Evolutionary conservation across 2,888 invertebrate genomes (phyloP).

Genomic region (Volucella inanis): DNA sequence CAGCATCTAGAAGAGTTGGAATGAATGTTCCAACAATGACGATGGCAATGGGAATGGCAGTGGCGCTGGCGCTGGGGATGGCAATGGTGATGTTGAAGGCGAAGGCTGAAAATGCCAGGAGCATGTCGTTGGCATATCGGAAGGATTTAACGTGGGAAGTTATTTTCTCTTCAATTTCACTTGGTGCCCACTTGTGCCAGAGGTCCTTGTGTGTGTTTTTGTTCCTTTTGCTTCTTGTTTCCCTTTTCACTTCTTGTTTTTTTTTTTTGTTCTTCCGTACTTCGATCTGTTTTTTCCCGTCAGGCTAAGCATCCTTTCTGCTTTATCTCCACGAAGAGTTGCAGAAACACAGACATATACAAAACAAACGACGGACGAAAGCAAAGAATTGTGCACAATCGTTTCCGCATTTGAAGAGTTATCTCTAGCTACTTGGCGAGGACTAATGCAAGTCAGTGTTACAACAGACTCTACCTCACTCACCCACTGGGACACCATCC

Average conservation of each 20-base stretch:
- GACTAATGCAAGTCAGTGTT: conserved; percentile 11
- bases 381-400: conserved; percentile 18
- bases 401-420: conserved; percentile 4
- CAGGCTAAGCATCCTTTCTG: conserved; percentile 18
- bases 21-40: neutral
- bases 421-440: neutral
- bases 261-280: neutral
- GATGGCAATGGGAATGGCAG: too few species aligned
- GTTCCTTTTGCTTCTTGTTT: neutral
- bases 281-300: neutral
- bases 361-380: conserved; percentile 7
- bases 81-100: neutral
- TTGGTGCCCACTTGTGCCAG: conserved; percentile 17
- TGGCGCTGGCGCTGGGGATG: neutral
- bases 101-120: conserved; percentile 48
- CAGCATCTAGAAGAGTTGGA: conserved; percentile 31
- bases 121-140: conserved; percentile 30
- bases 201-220: conserved; percentile 14
- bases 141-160: conserved; percentile 31
- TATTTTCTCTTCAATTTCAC: conserved; percentile 39
- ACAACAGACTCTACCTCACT: neutral
- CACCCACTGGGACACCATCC: neutral
- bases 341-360: neutral
- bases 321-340: conserved; percentile 41
- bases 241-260: neutral